A percentile compares a stretch with the other conserved stretches of the same genome.
Conservation (phyloP, 2,888 invertebrate genomes). For the Phortica okadai region DNA sequence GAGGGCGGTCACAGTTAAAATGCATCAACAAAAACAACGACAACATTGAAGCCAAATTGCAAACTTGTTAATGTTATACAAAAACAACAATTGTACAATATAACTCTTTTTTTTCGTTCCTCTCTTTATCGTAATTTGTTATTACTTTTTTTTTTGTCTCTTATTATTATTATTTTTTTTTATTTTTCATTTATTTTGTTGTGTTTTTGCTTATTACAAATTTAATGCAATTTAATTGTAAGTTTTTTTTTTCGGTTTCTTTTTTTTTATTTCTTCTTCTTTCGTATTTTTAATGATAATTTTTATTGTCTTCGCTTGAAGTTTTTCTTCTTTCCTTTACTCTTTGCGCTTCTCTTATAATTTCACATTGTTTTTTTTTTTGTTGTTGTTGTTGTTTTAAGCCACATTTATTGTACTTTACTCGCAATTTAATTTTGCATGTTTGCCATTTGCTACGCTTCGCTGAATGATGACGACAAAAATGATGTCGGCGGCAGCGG, state of each 20-base stretch:
- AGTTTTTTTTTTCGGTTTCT: not conserved
- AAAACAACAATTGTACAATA: slow-evolving; percentile 10
- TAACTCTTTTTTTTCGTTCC: not conserved
- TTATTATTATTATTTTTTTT: no score
- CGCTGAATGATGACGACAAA: slow-evolving; percentile 18
- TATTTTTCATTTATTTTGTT: not conserved
- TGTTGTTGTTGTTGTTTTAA: not conserved
- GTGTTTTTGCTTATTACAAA: slow-evolving; percentile 18
- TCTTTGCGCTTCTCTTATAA: not conserved
- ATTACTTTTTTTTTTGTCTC: no score
- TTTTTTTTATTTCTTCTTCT: not conserved
- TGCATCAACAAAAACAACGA: not conserved
- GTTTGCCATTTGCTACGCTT: slow-evolving; percentile 2
- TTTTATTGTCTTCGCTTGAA: no score
- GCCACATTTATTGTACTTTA: slow-evolving; percentile 2
- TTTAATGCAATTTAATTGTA: slow-evolving; percentile 26
- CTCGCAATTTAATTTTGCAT: slow-evolving; percentile 8
- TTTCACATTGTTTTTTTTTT: not conserved
- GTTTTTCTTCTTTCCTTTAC: no score
- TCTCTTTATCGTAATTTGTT: no score
- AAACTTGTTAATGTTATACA: not conserved
- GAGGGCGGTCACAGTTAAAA: slow-evolving; percentile 17
- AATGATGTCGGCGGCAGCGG: not conserved
- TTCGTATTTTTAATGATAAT: not conserved
- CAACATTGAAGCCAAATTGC: not conserved